A percentile compares a stretch with the other conserved stretches of the same genome.
Conservation (phyloP, 2,888 invertebrate species). For the Pseudoips prasinana region DNA sequence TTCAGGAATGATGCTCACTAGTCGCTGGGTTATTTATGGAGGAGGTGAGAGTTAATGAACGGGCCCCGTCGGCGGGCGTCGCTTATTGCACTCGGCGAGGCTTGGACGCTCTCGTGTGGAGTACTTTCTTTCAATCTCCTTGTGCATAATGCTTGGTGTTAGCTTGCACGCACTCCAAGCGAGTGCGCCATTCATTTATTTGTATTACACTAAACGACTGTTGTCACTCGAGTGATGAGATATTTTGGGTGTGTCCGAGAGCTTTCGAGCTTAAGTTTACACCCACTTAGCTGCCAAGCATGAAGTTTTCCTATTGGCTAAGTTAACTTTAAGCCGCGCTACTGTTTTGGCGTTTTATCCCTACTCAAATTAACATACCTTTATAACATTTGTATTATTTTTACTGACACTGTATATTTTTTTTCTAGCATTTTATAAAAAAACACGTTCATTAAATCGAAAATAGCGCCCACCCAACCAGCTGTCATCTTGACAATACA, state of each 20-base stretch:
- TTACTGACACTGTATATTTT: neutral
- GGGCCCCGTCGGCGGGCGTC: conserved; percentile 64
- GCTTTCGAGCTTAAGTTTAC: conserved; percentile 58
- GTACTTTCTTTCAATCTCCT: conserved; percentile 77
- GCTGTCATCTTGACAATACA: conserved; percentile 68
- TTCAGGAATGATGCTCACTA: conserved; percentile 45
- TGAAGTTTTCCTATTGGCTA: conserved; percentile 47
- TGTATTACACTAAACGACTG: conserved; percentile 71
- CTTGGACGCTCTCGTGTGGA: conserved; percentile 74
- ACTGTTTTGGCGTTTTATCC: conserved; percentile 10
- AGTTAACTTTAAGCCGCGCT: conserved; percentile 28
- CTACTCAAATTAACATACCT: neutral
- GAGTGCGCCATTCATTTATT: conserved; percentile 71
- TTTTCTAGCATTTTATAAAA: conserved; percentile 11
- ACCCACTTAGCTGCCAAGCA: conserved; percentile 56
- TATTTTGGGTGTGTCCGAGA: conserved; percentile 65
- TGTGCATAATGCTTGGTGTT: conserved; percentile 75
- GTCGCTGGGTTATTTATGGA: conserved; percentile 61
- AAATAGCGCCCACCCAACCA: conserved; percentile 66
- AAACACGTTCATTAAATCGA: conserved; percentile 38
- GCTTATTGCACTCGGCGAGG: conserved; percentile 72
- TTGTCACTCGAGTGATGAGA: conserved; percentile 58
- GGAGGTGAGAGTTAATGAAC: conserved; percentile 73
- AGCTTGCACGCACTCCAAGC: conserved; percentile 66
- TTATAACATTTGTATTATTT: too few relatives aligned